Evolutionary conservation across 2,888 invertebrate species (phyloP).

Genomic region (Criorhina ranunculi): DNA sequence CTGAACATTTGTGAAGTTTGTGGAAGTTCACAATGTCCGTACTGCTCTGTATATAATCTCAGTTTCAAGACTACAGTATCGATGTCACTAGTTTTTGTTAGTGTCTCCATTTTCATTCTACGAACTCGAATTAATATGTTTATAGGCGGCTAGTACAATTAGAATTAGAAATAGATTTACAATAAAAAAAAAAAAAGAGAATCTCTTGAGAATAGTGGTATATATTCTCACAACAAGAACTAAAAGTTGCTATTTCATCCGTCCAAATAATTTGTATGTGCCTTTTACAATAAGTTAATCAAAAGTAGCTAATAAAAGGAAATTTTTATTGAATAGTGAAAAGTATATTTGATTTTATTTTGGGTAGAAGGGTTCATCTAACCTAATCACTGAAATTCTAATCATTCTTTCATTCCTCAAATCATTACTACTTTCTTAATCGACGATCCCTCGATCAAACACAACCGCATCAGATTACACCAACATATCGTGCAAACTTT

Average conservation of each 20-base stretch:
- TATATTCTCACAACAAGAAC: slow-evolving; percentile 4
- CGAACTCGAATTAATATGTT: slow-evolving; percentile 28
- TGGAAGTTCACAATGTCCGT: slow-evolving; percentile 97
- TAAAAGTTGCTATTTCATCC: slow-evolving; percentile 30
- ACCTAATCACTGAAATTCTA: too few relatives aligned
- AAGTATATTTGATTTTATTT: too few relatives aligned
- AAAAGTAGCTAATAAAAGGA: slow-evolving; percentile 24
- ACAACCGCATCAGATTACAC: too few relatives aligned
- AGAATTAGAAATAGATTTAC: slow-evolving; percentile 5
- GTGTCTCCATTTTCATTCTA: slow-evolving; percentile 80
- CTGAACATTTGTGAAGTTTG: slow-evolving; percentile 97
- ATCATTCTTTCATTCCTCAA: too few relatives aligned
- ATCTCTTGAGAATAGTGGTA: neutral
- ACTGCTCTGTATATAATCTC: slow-evolving; percentile 93
- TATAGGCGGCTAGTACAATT: slow-evolving; percentile 29
- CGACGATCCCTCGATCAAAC: too few relatives aligned
- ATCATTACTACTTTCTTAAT: too few relatives aligned
- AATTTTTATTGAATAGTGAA: slow-evolving; percentile 25
- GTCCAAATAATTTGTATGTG: slow-evolving; percentile 52
- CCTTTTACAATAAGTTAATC: slow-evolving; percentile 46
- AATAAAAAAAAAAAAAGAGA: slow-evolving; percentile 1
- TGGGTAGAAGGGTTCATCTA: too few relatives aligned
- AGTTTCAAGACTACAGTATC: slow-evolving; percentile 82
- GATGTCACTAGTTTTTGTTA: slow-evolving; percentile 81
- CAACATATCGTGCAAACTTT: too few relatives aligned